A percentile compares a stretch with the other conserved stretches of the same genome.
Conservation (phyloP, 1,140 invertebrate species). For the Conus ventricosus region DNA sequence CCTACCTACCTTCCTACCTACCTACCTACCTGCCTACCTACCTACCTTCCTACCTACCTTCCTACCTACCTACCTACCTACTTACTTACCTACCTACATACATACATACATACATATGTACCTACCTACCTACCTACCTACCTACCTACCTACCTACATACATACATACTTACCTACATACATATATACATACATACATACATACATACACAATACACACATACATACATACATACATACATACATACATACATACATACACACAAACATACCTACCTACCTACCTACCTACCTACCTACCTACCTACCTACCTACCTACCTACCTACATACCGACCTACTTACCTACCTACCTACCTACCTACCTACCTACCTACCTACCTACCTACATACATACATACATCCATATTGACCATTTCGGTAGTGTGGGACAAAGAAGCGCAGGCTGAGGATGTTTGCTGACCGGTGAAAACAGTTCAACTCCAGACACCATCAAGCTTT, state of each 20-base stretch:
- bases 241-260: neutral
- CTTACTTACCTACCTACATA: neutral
- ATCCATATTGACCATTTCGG: neutral
- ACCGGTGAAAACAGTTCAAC: too few species aligned
- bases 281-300: too few species aligned
- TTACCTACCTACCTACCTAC: neutral
- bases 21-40: too few species aligned
- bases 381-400: slow-evolving; percentile 11
- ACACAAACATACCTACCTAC: neutral
- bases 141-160: neutral
- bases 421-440: neutral
- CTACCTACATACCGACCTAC: too few species aligned
- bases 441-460: neutral
- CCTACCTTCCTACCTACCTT: too few species aligned
- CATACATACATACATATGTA: neutral
- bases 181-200: slow-evolving; percentile 17
- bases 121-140: too few species aligned
- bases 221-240: neutral
- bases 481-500: too few species aligned
- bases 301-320: too few species aligned
- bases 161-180: neutral
- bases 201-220: neutral
- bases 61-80: too few species aligned
- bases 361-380: neutral
- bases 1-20: too few species aligned